These are phyloP conservation scores for Drosophila mettleri DNA, from an alignment of 2,888 invertebrate species.

Conservation along the genomic window DNA sequence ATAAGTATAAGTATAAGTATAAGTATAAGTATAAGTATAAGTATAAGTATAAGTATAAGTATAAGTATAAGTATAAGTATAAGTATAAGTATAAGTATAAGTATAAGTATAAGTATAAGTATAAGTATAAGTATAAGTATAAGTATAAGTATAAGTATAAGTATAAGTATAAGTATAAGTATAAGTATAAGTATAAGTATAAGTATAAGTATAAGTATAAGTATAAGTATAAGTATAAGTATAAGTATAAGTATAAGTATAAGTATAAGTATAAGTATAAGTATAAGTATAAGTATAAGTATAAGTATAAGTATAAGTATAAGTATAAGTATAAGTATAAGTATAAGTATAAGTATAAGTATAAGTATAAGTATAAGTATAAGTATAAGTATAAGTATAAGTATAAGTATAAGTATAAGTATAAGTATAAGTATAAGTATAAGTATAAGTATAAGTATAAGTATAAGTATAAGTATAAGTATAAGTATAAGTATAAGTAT, in stretches of 20 bases:
- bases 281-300: neutral
- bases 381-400: too few species aligned
- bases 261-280: neutral
- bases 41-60: constrained; percentile 1
- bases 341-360: neutral
- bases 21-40: constrained; percentile 1
- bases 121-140: constrained; percentile 1
- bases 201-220: constrained; percentile 1
- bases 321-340: neutral
- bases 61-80: constrained; percentile 1
- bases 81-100: constrained; percentile 1
- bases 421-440: too few species aligned
- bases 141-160: constrained; percentile 1
- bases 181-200: constrained; percentile 1
- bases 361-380: too few species aligned
- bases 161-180: constrained; percentile 1
- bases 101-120: constrained; percentile 1
- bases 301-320: neutral
- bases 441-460: too few species aligned
- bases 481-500: too few species aligned
- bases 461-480: too few species aligned
- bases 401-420: too few species aligned
- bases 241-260: neutral
- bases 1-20: constrained; percentile 1
- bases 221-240: neutral